Evolutionary conservation across 2,113 vertebrate species (phyloP), one percentile per base, ranked within the genome.

Genomic region (Zapornia atra): DNA sequence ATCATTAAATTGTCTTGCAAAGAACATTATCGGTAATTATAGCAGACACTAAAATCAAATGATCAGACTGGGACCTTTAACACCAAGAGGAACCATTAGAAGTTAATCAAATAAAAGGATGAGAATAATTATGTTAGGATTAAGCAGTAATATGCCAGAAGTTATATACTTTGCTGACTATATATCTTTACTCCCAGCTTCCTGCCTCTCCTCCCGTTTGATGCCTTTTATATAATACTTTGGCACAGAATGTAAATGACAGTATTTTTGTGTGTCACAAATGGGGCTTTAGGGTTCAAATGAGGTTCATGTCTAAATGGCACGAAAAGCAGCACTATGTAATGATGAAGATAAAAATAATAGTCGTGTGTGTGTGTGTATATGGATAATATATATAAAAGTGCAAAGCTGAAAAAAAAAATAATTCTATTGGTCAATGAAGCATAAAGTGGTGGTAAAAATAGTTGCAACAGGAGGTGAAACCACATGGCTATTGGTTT

Each of bases 21-120:
- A 99, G 98, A 99, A 99, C 99, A 99, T 99, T 99, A 99, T 98
- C 99, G 98, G 99, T 99, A 99, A 99, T 99, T 99, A 99, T 99
- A 99, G 99, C 98, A 99, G 98, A 99, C 99, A 99, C 99, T 99
- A 99, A 98, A 98, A 98, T 98, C 98, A 99, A 99, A 99, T 98
- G 99, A 99, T 99, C 98, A 99, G 98, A 99, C 98, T 98, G 99
- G 99, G 99, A 99, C 98, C 97, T 98, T 98, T 98, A 98, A 98
- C 98, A 97, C 99, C 98, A 99, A 99, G 98, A 99, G 98, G 99
- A 99, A 98, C 99, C 99, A 99, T 99, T 99, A 99, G 98, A 99
- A 99, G 99, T 99, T 99, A 99, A 99, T 99, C 99, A 99, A 99
- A 99, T 99, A 99, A 99, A 99, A 99, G 98, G 99, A 99, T 99